Base-by-base conservation (phyloP, 2,888 invertebrate species). In the Drosophila pseudotakahashii region DNA sequence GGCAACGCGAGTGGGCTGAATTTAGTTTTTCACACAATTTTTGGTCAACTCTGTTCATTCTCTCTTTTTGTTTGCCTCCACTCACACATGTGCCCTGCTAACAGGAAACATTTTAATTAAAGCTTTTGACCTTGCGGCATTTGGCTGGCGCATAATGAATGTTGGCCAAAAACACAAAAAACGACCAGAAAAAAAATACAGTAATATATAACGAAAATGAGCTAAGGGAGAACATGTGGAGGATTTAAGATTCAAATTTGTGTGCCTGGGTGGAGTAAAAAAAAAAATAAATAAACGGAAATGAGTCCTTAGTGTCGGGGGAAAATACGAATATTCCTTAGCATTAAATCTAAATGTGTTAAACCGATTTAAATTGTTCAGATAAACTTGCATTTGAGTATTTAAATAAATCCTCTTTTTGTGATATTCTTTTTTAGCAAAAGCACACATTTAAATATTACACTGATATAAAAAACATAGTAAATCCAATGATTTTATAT, bases 41-140 rank as follows among this genome's bases (percentile, higher is more conserved):
- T 61, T 61, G 16, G 62, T 14, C 59, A 36, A 36, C 48, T 37
- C 55, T 48, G 48, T 55, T 63, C 48, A 26, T 13, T 37, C 32
- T 26, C 37, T 23, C 19, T 64, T 42, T 48, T 41, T 52, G 47
- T 26, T 47, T 30, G 41, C 32, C 41, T 26, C 45, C 23, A 59
- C 32, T 54, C 34, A 59, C 48, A 50, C 48, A 50, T 60, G 14
- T 64, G 41, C 16, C 34, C 51, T 47, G 34, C 30, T 19, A 51
- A 50, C 51, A 73, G 59, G 48, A 62, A 62, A 68, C 52, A 73
- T 76, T 75, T 73, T 73, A 73, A 76, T 76, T 75, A 76, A 67
- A 44, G 67, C 53, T 54, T 53, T 72, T 73, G 58, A 45, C 54
- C 36, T 68, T 55, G 58, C 58, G 42, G 39, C 50, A 66, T 44